Percentiles rank a stretch among this genome's conserved stretches.
phyloP scores from a whole-genome alignment of 2,888 invertebrate genomes.

The Eristalis tenax region DNA sequence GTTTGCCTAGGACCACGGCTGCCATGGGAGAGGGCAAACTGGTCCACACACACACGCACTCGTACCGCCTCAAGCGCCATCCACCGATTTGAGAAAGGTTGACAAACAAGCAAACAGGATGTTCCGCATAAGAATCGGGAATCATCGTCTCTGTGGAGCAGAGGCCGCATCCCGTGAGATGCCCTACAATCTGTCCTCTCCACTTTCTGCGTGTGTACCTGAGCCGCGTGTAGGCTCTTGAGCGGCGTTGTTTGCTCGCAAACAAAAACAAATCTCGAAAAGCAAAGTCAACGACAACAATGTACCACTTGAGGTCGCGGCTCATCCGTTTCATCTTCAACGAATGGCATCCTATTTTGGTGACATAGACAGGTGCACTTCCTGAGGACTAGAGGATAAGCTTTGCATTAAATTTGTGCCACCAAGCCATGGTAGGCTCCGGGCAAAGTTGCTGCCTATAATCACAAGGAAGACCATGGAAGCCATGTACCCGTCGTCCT shows the following conservation, averaged over 20 bases:
- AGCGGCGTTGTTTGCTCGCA: slow-evolving; percentile 23
- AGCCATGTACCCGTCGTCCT: too few species aligned
- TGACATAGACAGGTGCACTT: slow-evolving; percentile 40
- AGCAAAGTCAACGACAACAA: slow-evolving; percentile 5
- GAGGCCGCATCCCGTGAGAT: background rate
- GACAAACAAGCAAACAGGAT: slow-evolving; percentile 63
- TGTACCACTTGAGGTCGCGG: slow-evolving; percentile 59
- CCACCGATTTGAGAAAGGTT: slow-evolving; percentile 28
- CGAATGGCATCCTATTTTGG: slow-evolving; percentile 19
- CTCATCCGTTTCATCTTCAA: slow-evolving; percentile 63
- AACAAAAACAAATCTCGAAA: slow-evolving; percentile 56
- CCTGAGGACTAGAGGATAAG: slow-evolving; percentile 12
- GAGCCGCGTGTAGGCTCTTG: slow-evolving; percentile 10
- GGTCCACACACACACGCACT: slow-evolving; percentile 15
- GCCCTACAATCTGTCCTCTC: slow-evolving; percentile 11
- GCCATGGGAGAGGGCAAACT: slow-evolving; percentile 47
- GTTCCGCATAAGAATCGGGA: slow-evolving; percentile 40
- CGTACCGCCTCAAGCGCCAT: slow-evolving; percentile 51
- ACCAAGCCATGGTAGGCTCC: slow-evolving; percentile 31
- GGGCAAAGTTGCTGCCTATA: background rate
- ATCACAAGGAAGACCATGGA: too few species aligned
- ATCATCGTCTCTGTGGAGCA: slow-evolving; percentile 23
- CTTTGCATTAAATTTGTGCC: too few species aligned
- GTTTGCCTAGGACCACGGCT: slow-evolving; percentile 50
- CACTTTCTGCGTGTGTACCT: slow-evolving; percentile 46